Percentiles rank a stretch among this genome's conserved stretches.
Evolutionary conservation across 2,797 vertebrate genomes (phyloP).

Genomic region (Nannoperca obscura): DNA sequence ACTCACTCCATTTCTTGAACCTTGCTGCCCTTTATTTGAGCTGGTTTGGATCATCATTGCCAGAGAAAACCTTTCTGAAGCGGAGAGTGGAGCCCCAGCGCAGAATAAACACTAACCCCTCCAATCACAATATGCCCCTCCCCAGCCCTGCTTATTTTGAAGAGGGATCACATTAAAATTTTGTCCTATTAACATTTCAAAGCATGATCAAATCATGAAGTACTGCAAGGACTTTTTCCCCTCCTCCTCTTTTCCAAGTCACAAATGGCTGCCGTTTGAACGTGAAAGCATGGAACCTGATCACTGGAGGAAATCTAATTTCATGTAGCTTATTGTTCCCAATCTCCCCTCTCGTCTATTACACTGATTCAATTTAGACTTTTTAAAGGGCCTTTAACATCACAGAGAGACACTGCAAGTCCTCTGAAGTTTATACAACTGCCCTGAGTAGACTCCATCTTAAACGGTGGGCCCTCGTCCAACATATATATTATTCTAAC

Average conservation of each 20-base stretch:
- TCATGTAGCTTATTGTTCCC: conserved; percentile 61
- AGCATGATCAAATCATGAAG: conserved; percentile 71
- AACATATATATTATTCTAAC: conserved; percentile 77
- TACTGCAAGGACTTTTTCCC: conserved; percentile 44
- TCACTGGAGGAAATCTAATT: conserved; percentile 68
- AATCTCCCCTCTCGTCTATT: conserved; percentile 53
- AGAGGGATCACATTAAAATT: conserved; percentile 72
- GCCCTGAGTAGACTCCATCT: conserved; percentile 64
- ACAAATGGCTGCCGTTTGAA: conserved; percentile 52
- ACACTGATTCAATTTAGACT: conserved; percentile 63
- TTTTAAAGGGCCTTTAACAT: conserved; percentile 58
- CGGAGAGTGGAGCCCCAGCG: conserved; percentile 63
- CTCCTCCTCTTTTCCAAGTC: conserved; percentile 9
- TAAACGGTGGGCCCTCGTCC: conserved; percentile 67
- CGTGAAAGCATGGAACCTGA: conserved; percentile 47
- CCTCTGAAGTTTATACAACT: conserved; percentile 63
- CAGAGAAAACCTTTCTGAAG: conserved; percentile 77
- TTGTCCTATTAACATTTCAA: conserved; percentile 79
- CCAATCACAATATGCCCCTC: conserved; percentile 82
- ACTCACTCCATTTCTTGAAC: conserved; percentile 71
- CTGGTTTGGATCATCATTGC: conserved; percentile 53
- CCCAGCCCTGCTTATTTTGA: conserved; percentile 69
- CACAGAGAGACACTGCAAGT: conserved; percentile 58
- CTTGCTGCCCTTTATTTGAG: conserved; percentile 64
- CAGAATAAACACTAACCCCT: conserved; percentile 77